Evolutionary conservation across 2,797 vertebrate species (phyloP).

Genomic region (Pseudopleuronectes americanus): DNA sequence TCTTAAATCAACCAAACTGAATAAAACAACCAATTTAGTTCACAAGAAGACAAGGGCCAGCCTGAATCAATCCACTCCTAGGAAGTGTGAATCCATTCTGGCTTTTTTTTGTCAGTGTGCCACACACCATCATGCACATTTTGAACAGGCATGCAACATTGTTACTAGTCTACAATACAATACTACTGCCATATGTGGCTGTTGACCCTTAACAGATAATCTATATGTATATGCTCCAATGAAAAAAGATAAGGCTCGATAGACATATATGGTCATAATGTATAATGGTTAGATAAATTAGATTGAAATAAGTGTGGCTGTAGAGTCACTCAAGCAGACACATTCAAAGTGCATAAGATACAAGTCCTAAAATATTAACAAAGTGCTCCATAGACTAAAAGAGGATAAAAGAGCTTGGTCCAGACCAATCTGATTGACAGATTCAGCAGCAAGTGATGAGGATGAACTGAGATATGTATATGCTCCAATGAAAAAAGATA

Average conservation of each 20-base stretch:
- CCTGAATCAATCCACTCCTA: too few relatives aligned
- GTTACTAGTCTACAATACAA: background rate
- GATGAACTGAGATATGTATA: too few relatives aligned
- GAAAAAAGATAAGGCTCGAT: background rate
- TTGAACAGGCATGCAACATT: background rate
- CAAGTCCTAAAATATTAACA: constrained; percentile 9
- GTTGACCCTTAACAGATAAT: too few relatives aligned
- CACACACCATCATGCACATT: too few relatives aligned
- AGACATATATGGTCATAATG: background rate
- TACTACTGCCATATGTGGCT: background rate
- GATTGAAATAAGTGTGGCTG: background rate
- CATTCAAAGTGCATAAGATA: background rate
- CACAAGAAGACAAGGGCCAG: too few relatives aligned
- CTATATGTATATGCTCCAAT: too few relatives aligned
- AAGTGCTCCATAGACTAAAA: constrained; percentile 7
- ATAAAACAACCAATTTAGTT: too few relatives aligned
- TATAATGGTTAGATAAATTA: background rate
- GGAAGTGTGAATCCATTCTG: background rate
- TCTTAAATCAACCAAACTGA: too few relatives aligned
- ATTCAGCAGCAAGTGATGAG: too few relatives aligned
- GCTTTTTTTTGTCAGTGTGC: background rate
- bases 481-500: background rate
- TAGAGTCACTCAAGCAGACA: background rate
- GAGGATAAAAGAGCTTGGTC: too few relatives aligned
- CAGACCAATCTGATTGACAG: too few relatives aligned